phyloP scores from a whole-genome alignment of 2,888 invertebrate genomes.

The Aspidiotus rigidus region DNA sequence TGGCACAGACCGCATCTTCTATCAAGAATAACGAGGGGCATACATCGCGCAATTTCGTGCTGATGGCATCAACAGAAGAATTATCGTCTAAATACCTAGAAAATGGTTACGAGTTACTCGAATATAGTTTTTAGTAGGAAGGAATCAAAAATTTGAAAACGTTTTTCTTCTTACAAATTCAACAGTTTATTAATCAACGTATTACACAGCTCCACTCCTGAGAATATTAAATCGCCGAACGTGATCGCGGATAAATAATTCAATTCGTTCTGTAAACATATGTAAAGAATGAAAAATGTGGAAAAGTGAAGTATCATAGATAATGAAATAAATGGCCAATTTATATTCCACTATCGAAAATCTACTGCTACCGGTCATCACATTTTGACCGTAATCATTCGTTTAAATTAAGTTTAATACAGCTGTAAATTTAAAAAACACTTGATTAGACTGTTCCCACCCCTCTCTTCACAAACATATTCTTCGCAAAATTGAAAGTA shows the following conservation, averaged over 20 bases:
- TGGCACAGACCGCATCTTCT: conserved; percentile 93
- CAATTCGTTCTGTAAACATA: conserved; percentile 48
- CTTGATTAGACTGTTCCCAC: too few relatives aligned
- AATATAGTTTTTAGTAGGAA: neutral
- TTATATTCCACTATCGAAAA: neutral
- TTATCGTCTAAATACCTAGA: conserved; percentile 81
- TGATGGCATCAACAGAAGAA: conserved; percentile 87
- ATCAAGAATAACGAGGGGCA: conserved; percentile 89
- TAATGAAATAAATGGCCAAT: neutral
- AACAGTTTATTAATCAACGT: conserved; percentile 75
- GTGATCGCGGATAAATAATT: conserved; percentile 51
- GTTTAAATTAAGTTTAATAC: too few relatives aligned
- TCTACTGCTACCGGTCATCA: neutral
- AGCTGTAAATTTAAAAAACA: too few relatives aligned
- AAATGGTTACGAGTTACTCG: neutral
- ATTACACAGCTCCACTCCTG: conserved; percentile 65
- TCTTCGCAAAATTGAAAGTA: too few relatives aligned
- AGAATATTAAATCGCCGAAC: conserved; percentile 65
- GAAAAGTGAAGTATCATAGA: neutral
- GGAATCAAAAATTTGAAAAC: neutral
- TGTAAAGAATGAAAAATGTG: conserved; percentile 36
- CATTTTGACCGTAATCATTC: neutral
- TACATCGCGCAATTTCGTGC: conserved; percentile 71
- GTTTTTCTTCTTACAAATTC: conserved; percentile 49
- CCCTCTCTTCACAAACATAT: too few relatives aligned